Evolutionary conservation across 2,888 invertebrate species (phyloP).

Genomic region (Troilus luridus): DNA sequence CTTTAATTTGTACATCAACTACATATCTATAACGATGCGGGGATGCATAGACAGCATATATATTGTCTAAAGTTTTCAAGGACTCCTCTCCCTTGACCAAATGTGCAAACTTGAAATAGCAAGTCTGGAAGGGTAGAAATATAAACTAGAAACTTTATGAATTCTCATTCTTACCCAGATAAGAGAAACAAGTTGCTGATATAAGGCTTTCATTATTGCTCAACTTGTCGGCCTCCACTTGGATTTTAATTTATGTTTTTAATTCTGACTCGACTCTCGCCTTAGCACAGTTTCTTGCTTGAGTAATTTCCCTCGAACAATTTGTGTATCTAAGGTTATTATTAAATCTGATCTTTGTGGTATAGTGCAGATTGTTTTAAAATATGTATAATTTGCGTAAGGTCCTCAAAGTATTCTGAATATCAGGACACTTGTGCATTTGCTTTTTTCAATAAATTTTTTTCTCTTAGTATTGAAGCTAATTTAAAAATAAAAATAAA

Average conservation of each 20-base stretch:
- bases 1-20: too few relatives aligned
- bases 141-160: background rate
- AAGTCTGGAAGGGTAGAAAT: background rate
- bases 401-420: too few relatives aligned
- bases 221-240: background rate
- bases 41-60: too few relatives aligned
- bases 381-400: background rate
- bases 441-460: too few relatives aligned
- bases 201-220: background rate
- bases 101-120: background rate
- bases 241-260: slow-evolving; percentile 8
- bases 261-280: background rate
- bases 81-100: background rate
- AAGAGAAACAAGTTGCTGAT: slow-evolving; percentile 1
- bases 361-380: background rate
- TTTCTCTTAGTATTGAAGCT: too few relatives aligned
- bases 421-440: too few relatives aligned
- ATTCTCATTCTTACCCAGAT: background rate
- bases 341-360: background rate
- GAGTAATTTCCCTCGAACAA: background rate
- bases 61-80: too few relatives aligned
- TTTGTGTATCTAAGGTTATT: background rate
- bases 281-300: background rate
- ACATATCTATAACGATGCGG: too few relatives aligned
- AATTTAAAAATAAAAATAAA: too few relatives aligned